These are phyloP conservation scores for Pemphredon lugubris DNA, from an alignment of 2,888 invertebrate genomes.

Conservation along the genomic window DNA sequence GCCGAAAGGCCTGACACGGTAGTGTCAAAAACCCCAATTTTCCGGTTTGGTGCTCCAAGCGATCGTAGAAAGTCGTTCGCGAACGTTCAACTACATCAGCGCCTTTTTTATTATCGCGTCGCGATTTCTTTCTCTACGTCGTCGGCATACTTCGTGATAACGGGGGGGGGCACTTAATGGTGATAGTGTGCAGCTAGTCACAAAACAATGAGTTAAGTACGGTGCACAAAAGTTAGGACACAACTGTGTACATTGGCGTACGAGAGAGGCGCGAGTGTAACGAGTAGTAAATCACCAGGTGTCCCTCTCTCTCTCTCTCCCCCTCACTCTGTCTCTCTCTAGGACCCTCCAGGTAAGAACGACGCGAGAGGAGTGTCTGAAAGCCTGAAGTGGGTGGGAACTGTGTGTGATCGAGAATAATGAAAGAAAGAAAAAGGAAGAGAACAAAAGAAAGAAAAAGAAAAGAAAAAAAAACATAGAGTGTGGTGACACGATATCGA, in stretches of 20 bases:
- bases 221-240: slow-evolving; percentile 49
- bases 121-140: too few species aligned
- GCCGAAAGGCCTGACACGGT: background rate
- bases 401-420: too few species aligned
- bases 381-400: too few species aligned
- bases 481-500: slow-evolving; percentile 18
- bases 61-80: background rate
- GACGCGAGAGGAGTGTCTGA: too few species aligned
- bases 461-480: slow-evolving; percentile 29
- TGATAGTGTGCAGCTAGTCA: slow-evolving; percentile 48
- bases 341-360: too few species aligned
- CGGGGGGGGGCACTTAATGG: too few species aligned
- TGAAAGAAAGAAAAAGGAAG: too few species aligned
- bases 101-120: background rate
- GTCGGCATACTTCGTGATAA: too few species aligned
- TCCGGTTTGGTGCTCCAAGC: background rate
- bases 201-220: slow-evolving; percentile 41
- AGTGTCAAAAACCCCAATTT: background rate
- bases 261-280: too few species aligned
- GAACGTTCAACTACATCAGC: background rate
- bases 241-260: slow-evolving; percentile 24
- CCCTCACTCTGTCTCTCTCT: too few species aligned
- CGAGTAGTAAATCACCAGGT: too few species aligned
- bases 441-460: slow-evolving; percentile 1
- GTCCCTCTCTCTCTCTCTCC: too few species aligned